Base-by-base conservation (phyloP, 2,113 vertebrate species). In the Sylvietta virens region DNA sequence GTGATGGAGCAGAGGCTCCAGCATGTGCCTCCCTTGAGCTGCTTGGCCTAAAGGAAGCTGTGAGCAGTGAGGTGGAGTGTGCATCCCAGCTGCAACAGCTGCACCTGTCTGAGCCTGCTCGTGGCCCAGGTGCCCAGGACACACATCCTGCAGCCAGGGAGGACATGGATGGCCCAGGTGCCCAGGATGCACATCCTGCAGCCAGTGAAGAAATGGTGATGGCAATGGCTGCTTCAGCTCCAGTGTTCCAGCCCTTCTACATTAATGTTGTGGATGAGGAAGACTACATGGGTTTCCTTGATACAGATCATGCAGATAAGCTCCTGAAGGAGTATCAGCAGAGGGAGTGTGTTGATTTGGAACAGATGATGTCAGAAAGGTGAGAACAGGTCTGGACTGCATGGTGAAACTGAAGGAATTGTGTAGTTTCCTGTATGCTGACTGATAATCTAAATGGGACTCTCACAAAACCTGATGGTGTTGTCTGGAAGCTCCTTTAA, bases 321-420 rank as follows among this genome's bases (percentile, higher is more conserved):
- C 98, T 99, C 1, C 93, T 99, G 48, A 95, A 66, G 84, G 98
- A 98, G 30, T 99, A 99, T 93, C 98, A 99, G 77, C 95, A 96
- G 80, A 97, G 97, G 51, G 98, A 99, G 81, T 97, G 98, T 2
- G 24, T 97, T 58, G 88, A 89, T 39, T 24, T 98, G 73, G 90
- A 97, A 3, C 95, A 98, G 48, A 2, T 98, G 85, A 81, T 97
- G 79, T 95, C 97, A 61, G 94, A 92, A 44, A 97, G 98, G 98
- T 98, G 95, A 97, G 98, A 35, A 26, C 6, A 13, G 30, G 24
- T 66, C 42, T 93, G 48, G 48, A 57, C 44, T 71, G 88, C 27
- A 0, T 26, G 24, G 45, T 57, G 73, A 71, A 86, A 42, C 11
- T 27, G n/a, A 57, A 76, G 58, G n/a, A 31, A 20, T 83, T 50